These are phyloP conservation scores for Osmerus mordax DNA, from an alignment of 2,113 vertebrate genomes.

Conservation along the genomic window DNA sequence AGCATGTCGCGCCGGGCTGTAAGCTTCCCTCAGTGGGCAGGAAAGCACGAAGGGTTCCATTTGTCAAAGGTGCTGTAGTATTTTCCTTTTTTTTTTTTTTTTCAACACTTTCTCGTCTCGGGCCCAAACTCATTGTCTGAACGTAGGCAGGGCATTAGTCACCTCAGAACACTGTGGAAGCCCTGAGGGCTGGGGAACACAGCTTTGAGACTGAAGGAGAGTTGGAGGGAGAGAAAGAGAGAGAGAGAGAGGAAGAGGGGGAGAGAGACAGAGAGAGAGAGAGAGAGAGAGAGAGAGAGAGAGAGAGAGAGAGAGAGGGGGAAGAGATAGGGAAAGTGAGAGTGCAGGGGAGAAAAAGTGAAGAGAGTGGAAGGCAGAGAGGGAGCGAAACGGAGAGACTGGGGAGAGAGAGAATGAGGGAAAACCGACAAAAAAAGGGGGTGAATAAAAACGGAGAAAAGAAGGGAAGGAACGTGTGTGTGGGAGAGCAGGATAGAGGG, in stretches of 20 bases:
- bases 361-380: background rate
- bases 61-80: conserved; percentile 86
- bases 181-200: conserved; percentile 71
- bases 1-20: conserved; percentile 65
- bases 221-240: background rate
- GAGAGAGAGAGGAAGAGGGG: background rate
- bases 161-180: conserved; percentile 80
- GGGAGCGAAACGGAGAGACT: too few species aligned
- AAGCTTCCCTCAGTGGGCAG: conserved; percentile 87
- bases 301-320: background rate
- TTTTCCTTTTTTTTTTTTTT: conserved; percentile 80
- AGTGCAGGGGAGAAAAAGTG: background rate
- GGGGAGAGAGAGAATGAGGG: background rate
- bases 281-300: background rate
- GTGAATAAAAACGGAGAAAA: conserved; percentile 1
- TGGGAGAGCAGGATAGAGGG: background rate
- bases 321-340: background rate
- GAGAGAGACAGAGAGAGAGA: background rate
- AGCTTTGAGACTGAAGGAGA: conserved; percentile 38
- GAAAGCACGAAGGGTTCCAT: conserved; percentile 85
- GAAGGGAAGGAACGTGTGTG: conserved; percentile 3
- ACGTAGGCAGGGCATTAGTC: conserved; percentile 91
- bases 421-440: background rate
- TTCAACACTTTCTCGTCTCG: conserved; percentile 64
- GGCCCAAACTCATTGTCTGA: conserved; percentile 91